Base-by-base conservation (phyloP, 2,797 vertebrate genomes). In the Poeciliopsis presidionis region DNA sequence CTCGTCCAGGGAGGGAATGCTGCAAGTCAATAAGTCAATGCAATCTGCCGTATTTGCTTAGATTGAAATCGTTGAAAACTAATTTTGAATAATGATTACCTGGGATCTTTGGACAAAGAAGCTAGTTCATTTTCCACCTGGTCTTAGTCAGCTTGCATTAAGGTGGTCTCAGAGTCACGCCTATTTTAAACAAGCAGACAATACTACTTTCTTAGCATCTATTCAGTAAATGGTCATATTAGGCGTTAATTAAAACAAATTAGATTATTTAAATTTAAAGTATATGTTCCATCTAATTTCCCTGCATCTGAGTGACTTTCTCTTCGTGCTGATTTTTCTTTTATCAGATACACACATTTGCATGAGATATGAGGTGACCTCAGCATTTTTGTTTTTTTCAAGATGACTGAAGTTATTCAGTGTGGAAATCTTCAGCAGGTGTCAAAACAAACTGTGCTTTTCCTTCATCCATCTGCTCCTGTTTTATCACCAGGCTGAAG, bases 391-490 rank as follows among this genome's bases (percentile, higher is more conserved):
- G 79, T 84, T 69, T 75, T 73, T 72, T 43, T 39, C 36, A 39
- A 11, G 33, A 82, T 82, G n/a, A 61, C 57, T 46, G 55, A 84
- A 49, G 53, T 70, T 79, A 87, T 30, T 76, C 81, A 83, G 75
- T 45, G 83, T 84, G 78, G 86, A 85, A 84, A 57, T 71, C 65
- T 78, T 67, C 43, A 84, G 46, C 43, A 51, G 82, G 67, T 57
- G 73, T 7, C 18, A 81, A 71, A 72, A 30, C 20, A 72, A 43
- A 57, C 74, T 65, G 78, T 70, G 41, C 65, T 69, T 39, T 79
- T 57, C 46, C 81, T n/a, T 55, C 59, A 53, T 70, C 86, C 83
- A 86, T 88, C 87, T 91, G 91, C 79, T 80, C 76, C 72, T 41
- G 75, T 87, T 90, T 25, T 77, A 72, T 82, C 87, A 88, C 28